Base-by-base conservation (phyloP, 2,113 vertebrate species). In the Salvelinus fontinalis region DNA sequence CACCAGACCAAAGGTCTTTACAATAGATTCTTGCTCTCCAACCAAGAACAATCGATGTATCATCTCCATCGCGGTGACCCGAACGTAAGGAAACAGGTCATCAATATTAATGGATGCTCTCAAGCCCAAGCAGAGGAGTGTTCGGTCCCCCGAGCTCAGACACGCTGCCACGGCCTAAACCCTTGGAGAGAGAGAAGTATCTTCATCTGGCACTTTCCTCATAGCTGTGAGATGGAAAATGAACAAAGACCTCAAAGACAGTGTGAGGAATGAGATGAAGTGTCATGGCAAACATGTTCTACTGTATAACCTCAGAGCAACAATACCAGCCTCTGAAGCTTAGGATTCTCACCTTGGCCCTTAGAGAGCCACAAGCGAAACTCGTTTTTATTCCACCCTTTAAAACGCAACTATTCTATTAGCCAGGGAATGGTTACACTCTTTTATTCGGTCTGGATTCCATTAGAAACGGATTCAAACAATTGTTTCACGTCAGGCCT, bases 401-500 rank as follows among this genome's bases (percentile, higher is more conserved):
- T 73, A 29, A 22, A 6, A 34, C 16, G 13, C n/a, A 24, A 64
- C 34, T 74, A 49, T 67, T 66, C 31, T 64, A 66, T 75, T 67
- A 51, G 26, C 7, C 65, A 68, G 74, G 24, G 64, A 26, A 75
- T 22, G 48, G 49, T 75, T 75, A 18, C 27, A 69, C 14, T 51
- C 34, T 34, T 13, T 67, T 44, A 29, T 5, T 18, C 27, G 24
- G 34, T 75, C 70, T 80, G 75, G 69, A 78, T 77, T 64, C 24
- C 54, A 78, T 72, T 73, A 70, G 67, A 64, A 44, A 73, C 73
- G 31, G 77, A 76, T 74, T 76, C 71, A 65, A 83, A 34, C 20
- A 39, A 76, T 76, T 75, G 70, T 73, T 65, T 76, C 16, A 51
- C 27, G 20, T 62, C 69, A 70, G n/a, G 48, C 34, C 7, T 67